Evolutionary conservation across 2,113 vertebrate genomes (phyloP).

Genomic region (Chaetodon trifascialis): DNA sequence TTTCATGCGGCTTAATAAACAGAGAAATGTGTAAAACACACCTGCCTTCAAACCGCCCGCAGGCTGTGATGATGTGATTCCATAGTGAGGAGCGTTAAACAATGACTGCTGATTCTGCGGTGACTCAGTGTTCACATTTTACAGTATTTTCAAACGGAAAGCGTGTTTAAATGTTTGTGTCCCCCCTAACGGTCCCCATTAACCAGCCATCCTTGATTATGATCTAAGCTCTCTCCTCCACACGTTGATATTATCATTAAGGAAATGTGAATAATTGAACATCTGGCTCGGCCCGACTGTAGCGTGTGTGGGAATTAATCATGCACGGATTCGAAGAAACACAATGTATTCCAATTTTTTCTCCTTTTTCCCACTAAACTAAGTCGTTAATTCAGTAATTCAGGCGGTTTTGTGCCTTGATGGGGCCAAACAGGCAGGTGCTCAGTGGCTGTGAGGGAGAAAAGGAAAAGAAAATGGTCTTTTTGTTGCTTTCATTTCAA

Average conservation of each 20-base stretch:
- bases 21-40: not conserved
- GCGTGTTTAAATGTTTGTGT: conserved; percentile 45
- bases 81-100: not conserved
- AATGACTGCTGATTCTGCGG: conserved; percentile 19
- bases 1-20: not conserved
- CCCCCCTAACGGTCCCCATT: conserved; percentile 25
- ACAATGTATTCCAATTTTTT: conserved; percentile 30
- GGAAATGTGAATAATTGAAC: conserved; percentile 78
- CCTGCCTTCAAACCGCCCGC: not conserved
- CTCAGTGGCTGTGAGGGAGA: not conserved
- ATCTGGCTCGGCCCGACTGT: conserved; percentile 72
- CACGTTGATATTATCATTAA: conserved; percentile 77
- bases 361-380: conserved; percentile 12
- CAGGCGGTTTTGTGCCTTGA: conserved; percentile 58
- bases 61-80: conserved; percentile 5
- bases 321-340: conserved; percentile 59
- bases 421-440: conserved; percentile 68
- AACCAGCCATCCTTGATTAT: conserved; percentile 66
- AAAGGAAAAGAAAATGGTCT: not conserved
- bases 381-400: conserved; percentile 66
- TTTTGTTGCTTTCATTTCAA: not conserved
- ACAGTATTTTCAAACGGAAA: conserved; percentile 49
- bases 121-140: conserved; percentile 30
- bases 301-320: conserved; percentile 63
- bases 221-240: conserved; percentile 53